Conservation (phyloP, 1,140 invertebrate species). For the Bombus superbus region DNA sequence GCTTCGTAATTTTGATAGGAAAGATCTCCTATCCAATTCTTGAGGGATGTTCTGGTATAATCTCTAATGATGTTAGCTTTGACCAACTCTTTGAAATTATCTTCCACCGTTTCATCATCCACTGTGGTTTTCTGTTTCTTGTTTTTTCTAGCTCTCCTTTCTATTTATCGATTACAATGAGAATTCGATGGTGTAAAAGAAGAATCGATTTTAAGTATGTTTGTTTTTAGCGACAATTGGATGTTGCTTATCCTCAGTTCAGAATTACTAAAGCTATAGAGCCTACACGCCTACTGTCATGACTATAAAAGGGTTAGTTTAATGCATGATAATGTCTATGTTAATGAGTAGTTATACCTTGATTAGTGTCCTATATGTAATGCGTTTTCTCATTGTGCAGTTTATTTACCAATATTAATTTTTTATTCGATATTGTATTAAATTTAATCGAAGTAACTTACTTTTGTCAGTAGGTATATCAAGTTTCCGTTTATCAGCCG, state of each 20-base stretch:
- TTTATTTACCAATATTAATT: neutral
- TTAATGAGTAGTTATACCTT: neutral
- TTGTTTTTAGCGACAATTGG: neutral
- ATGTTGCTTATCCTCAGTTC: neutral
- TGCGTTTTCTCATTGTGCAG: neutral
- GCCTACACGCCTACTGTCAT: neutral
- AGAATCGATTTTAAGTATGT: constrained; percentile 5
- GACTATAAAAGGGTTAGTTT: neutral
- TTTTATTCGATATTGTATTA: neutral
- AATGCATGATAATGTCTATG: neutral
- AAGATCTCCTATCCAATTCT: constrained; percentile 77
- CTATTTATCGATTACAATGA: neutral
- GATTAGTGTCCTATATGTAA: neutral
- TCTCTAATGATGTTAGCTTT: constrained; percentile 74
- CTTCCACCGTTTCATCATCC: constrained; percentile 82
- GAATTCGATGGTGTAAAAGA: neutral
- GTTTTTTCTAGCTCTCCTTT: neutral
- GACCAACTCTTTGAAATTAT: constrained; percentile 85
- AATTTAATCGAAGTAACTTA: neutral
- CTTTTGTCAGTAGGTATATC: neutral
- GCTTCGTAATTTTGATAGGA: constrained; percentile 78
- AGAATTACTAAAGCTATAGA: neutral
- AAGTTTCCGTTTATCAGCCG: constrained; percentile 7
- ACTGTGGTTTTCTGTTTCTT: constrained; percentile 84
- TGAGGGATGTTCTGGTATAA: constrained; percentile 64